Base-by-base conservation (phyloP, 2,113 vertebrate species). In the Phainopepla nitens region DNA sequence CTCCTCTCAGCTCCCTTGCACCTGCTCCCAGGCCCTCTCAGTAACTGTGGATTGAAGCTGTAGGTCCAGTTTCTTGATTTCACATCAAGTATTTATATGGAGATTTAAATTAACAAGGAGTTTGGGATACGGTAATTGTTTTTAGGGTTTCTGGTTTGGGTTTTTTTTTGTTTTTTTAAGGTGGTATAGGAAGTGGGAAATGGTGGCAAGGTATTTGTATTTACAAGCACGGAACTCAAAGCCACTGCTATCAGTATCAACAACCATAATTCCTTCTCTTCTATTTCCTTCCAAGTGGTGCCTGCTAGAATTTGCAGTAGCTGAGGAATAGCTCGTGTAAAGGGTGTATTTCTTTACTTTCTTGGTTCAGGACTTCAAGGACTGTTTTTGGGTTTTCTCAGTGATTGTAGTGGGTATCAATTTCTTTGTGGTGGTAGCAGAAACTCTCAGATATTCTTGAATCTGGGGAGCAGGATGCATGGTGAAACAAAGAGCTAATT, bases 401-500 rank as follows among this genome's bases (percentile, higher is more conserved):
- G 19, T 50, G 53, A 29, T 27, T 42, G 1, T 6, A 45, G 19
- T 42, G 35, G 33, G 44, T 88, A 11, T 29, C 71, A 7, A 68
- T 68, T 47, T 58, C 49, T 56, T 21, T 58, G 44, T 64, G 28
- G 11, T 84, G 11, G 23, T 85, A 56, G 41, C 15, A 60, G 21
- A 72, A 92, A 20, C 25, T 27, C 21, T 47, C 15, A 21, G 57
- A 49, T 82, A 71, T 79, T 82, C 19, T 27, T 64, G 6, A 76
- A 21, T 44, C 51, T 64, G 44, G 6, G 49, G 27, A 60, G 10
- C 21, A 19, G 15, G 23, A 39, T 0, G 0, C 2, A 1, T 54
- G 39, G 15, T 44, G 61, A 78, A 79, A 64, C 15, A 19, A 49
- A 51, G 22, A 25, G 22, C 7, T 51, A 72, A 50, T 89, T 92